These are phyloP conservation scores for Ectemnius cavifrons DNA, from an alignment of 2,888 invertebrate species.

Conservation along the genomic window DNA sequence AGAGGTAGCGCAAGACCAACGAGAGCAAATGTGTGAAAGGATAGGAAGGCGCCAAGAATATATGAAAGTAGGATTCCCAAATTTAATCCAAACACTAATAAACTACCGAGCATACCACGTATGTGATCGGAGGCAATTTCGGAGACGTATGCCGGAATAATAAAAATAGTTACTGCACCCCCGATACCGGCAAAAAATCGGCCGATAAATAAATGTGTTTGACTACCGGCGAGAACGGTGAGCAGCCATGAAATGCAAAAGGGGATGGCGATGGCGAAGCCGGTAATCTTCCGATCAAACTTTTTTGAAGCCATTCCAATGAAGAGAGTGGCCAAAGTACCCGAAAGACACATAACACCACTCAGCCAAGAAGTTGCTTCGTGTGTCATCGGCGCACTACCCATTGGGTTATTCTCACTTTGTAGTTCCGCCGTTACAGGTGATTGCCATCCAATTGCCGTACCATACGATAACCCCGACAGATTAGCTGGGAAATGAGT, in stretches of 20 bases:
- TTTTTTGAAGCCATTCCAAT: slow-evolving; percentile 79
- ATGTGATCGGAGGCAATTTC: slow-evolving; percentile 82
- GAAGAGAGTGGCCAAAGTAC: slow-evolving; percentile 78
- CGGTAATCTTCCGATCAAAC: slow-evolving; percentile 80
- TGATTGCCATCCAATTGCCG: slow-evolving; percentile 81
- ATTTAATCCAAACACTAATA: slow-evolving; percentile 79
- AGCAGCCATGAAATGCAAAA: slow-evolving; percentile 81
- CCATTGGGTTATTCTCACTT: slow-evolving; percentile 76
- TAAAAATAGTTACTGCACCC: slow-evolving; percentile 80
- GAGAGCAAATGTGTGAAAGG: slow-evolving; percentile 78
- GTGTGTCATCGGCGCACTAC: slow-evolving; percentile 77
- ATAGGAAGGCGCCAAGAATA: slow-evolving; percentile 76
- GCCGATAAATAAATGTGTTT: slow-evolving; percentile 78
- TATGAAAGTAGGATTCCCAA: slow-evolving; percentile 77
- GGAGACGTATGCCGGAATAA: slow-evolving; percentile 82
- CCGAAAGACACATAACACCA: slow-evolving; percentile 80
- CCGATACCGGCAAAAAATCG: slow-evolving; percentile 82
- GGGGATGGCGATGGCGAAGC: slow-evolving; percentile 80
- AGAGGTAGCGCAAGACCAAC: slow-evolving; percentile 76
- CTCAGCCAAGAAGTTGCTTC: slow-evolving; percentile 80
- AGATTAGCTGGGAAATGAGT: slow-evolving; percentile 74
- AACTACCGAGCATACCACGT: slow-evolving; percentile 80
- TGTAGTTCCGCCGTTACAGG: slow-evolving; percentile 79
- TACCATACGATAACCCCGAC: slow-evolving; percentile 74
- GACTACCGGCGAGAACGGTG: slow-evolving; percentile 78